A percentile compares a stretch with the other conserved stretches of the same genome.
Evolutionary conservation across 2,888 invertebrate species (phyloP).

Genomic region (Ecdyonurus torrentis): DNA sequence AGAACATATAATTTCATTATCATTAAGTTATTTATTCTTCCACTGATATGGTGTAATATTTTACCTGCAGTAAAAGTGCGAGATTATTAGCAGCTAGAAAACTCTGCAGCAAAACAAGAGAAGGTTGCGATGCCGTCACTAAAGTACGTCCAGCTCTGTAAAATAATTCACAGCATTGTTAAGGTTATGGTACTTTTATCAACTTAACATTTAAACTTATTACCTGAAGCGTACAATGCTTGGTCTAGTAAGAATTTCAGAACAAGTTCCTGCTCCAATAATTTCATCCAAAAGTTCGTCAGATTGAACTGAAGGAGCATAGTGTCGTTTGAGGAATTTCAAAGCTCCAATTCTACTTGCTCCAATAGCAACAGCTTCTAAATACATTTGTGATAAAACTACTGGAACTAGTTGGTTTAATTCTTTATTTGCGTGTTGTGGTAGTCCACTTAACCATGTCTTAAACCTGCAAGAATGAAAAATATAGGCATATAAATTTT

Average conservation of each 20-base stretch:
- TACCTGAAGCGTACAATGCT: neutral
- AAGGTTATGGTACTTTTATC: neutral
- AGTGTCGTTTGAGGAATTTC: neutral
- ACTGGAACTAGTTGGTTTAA: neutral
- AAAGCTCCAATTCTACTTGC: neutral
- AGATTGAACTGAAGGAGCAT: neutral
- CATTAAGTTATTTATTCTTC: no score
- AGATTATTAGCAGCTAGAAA: neutral
- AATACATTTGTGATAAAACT: neutral
- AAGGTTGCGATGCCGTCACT: neutral
- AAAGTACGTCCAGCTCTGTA: neutral
- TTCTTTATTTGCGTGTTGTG: neutral
- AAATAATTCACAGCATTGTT: no score
- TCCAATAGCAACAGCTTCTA: neutral
- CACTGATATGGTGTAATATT: no score
- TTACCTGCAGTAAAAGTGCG: neutral
- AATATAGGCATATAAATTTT: neutral
- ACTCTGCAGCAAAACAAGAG: neutral
- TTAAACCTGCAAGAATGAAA: neutral
- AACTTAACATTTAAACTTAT: neutral
- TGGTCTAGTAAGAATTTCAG: neutral
- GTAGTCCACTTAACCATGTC: neutral
- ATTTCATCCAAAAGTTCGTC: neutral
- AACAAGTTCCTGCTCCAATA: neutral
- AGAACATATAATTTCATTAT: neutral